Evolutionary conservation across 2,888 invertebrate species (phyloP).

Genomic region (Agonopterix alstromeriana): DNA sequence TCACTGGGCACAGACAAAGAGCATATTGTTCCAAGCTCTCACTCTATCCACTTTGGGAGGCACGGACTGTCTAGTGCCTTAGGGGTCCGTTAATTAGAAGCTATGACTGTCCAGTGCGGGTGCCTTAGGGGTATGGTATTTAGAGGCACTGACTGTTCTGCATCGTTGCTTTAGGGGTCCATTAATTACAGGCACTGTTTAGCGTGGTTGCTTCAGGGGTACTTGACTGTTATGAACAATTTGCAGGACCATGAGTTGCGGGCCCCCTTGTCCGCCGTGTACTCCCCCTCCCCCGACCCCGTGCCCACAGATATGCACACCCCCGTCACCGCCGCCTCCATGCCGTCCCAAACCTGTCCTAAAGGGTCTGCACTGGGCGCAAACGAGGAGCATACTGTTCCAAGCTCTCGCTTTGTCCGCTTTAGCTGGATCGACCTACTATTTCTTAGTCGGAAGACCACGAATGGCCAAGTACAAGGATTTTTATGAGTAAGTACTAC

Average conservation of each 20-base stretch:
- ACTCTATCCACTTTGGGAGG: conserved; percentile 33
- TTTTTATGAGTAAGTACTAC: conserved; percentile 82
- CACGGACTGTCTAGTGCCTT: conserved; percentile 18
- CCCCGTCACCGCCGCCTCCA: conserved; percentile 26
- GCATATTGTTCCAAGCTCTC: not conserved
- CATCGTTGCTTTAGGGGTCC: too few relatives aligned
- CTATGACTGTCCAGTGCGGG: too few relatives aligned
- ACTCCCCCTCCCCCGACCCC: conserved; percentile 37
- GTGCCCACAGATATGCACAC: conserved; percentile 38
- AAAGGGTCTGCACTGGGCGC: not conserved
- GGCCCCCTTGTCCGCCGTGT: conserved; percentile 25
- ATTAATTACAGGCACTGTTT: too few relatives aligned
- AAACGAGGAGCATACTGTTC: not conserved
- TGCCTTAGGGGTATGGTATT: too few relatives aligned
- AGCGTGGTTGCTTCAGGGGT: too few relatives aligned
- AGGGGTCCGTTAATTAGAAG: too few relatives aligned
- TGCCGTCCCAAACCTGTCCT: conserved; percentile 31
- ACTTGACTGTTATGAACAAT: too few relatives aligned
- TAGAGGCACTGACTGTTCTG: too few relatives aligned
- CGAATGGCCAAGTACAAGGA: conserved; percentile 80
- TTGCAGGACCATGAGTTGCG: conserved; percentile 17
- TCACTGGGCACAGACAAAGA: not conserved
- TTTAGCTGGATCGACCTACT: conserved; percentile 53
- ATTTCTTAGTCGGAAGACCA: conserved; percentile 67
- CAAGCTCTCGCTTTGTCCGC: not conserved